Evolutionary conservation across 2,888 invertebrate species (phyloP), one percentile per base, ranked within the genome.

Genomic region (Agrotis ipsilon): DNA sequence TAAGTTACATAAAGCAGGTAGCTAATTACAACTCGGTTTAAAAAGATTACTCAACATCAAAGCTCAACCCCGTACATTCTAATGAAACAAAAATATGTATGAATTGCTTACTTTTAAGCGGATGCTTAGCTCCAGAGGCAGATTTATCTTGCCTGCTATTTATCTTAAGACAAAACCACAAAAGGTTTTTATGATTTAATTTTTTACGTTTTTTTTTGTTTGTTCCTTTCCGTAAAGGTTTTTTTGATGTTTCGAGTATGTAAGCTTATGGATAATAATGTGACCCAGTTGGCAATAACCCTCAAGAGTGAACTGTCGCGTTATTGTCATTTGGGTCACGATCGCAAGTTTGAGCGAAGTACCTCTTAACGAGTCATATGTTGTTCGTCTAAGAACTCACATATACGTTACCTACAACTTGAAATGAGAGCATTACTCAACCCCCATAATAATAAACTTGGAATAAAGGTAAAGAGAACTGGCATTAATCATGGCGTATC

Each of bases 71-170:
- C 65, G 18, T 27, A 27, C 49, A 61, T 46, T 52, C 1, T 32
- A 68, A 59, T 75, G 39, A 75, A 75, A 68, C 48, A 54, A 54
- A 66, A 68, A 65, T 74, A 65, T 51, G 18, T 57, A 49, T 24
- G 49, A 73, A 73, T 55, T 55, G 43, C 21, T 49, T 14, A 21
- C 32, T 45, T 63, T 63, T 45, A 51, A 63, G 43, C n/a, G 49
- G 32, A 24, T 51, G 6, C 73, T 72, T 62, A 48, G 32, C 52
- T 72, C 11, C 39, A 57, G 32, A 21, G 45, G 18, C 19, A 45
- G 27, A 48, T 59, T 73, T 48, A 54, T 75, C 52, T 58, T 24
- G 13, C 2, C 18, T 21, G 13, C 3, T 39, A 21, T 46, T 39
- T 66, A n/a, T 27, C 45, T 75, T 19, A 43, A 16, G 16, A 45